Base-by-base conservation (phyloP, 2,113 vertebrate species). In the Cyanoramphus novaezelandiae region DNA sequence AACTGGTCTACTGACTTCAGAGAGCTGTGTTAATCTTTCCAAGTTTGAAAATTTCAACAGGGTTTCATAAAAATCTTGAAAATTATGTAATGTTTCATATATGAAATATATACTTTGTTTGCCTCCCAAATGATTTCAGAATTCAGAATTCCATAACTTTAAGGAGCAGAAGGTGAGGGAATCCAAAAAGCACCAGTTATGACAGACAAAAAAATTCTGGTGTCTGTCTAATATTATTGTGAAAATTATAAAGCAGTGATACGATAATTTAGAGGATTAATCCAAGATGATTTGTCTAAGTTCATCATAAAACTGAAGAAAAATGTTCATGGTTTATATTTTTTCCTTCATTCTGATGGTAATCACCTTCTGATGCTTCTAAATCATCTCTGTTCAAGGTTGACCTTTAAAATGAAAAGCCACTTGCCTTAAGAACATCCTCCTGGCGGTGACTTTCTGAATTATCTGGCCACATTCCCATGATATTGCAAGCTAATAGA, bases 181-280 rank as follows among this genome's bases (percentile, higher is more conserved):
- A 70, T 49, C 52, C 35, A 23, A 75, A 55, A 18, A 87, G 71
- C 21, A 23, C 2, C 13, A 49, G 6, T 31, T 70, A 49, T 21
- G 11, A 47, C 11, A 49, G 24, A 35, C 44, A 1, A 68, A 37
- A 83, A 63, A 83, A 25, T 65, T 47, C 2, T 55, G 24, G 7
- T 52, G 23, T 63, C 25, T 68, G 23, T 63, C 25, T 68, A 11
- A 5, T 20, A 9, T 70, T 70, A n/a, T 5, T 53, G 19, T 37
- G 13, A 79, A 76, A 75, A 72, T 47, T 75, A 87, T 25, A 0
- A 0, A 55, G 12, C 8, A 25, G 10, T 23, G 13, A 31, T 80
- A 47, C 55, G 17, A 5, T 14, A 59, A 3, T 60, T 72, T 91
- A 17, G 10, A 76, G 12, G 6, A 37, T 64, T 82, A 75, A 76